phyloP scores from a whole-genome alignment of 2,888 invertebrate genomes.

The Caenorhabditis sp. region DNA sequence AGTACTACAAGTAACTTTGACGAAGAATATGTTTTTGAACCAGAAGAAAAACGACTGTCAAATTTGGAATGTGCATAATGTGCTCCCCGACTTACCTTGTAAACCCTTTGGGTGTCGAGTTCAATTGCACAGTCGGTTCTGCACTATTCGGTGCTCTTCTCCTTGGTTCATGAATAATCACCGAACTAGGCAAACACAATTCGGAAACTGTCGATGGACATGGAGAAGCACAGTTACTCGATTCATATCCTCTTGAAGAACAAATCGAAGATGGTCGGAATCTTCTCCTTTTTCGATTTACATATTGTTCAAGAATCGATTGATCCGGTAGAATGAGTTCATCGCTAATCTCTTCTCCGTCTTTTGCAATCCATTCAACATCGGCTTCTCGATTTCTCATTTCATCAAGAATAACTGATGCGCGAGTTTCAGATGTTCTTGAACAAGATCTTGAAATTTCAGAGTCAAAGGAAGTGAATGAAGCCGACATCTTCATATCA shows the following conservation, averaged over 20 bases:
- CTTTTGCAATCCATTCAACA: constrained; percentile 42
- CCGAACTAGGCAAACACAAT: constrained; percentile 55
- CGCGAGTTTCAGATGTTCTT: constrained; percentile 30
- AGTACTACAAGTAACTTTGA: too few relatives aligned
- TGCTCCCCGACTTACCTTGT: neutral
- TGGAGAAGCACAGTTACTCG: constrained; percentile 50
- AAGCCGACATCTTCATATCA: too few relatives aligned
- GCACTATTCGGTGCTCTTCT: constrained; percentile 28
- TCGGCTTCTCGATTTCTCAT: constrained; percentile 51
- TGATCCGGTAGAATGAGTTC: constrained; percentile 65
- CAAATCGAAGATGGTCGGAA: constrained; percentile 33
- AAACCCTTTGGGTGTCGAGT: constrained; percentile 32
- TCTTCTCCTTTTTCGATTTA: constrained; percentile 39
- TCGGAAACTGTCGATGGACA: constrained; percentile 57
- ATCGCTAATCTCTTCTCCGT: constrained; percentile 27
- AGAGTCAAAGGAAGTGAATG: too few relatives aligned
- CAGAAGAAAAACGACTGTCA: neutral
- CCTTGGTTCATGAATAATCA: constrained; percentile 25
- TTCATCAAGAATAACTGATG: constrained; percentile 53
- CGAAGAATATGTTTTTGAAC: too few relatives aligned
- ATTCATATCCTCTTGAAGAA: constrained; percentile 23
- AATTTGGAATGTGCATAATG: neutral
- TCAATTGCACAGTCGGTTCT: constrained; percentile 27
- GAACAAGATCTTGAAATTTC: too few relatives aligned
- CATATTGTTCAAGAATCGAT: constrained; percentile 68